Percentiles rank a stretch among this genome's conserved stretches.
phyloP scores from a whole-genome alignment of 2,113 vertebrate genomes.

The Ophthalmolycus amberensis region DNA sequence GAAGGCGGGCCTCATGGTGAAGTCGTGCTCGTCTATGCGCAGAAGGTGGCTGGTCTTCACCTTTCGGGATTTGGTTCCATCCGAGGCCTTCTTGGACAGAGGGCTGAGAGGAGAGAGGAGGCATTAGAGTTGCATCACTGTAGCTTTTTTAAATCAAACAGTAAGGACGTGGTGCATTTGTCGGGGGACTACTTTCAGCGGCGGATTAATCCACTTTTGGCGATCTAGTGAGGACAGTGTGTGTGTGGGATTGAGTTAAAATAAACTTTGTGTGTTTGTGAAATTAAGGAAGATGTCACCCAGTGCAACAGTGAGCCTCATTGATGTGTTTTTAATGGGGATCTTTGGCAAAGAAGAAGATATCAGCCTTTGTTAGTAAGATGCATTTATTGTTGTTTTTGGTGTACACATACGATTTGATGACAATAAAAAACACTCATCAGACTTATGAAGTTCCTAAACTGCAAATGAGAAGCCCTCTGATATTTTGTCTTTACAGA shows the following conservation, averaged over 20 bases:
- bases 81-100: conserved; percentile 86
- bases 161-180: background rate
- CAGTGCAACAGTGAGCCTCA: background rate
- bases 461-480: no score
- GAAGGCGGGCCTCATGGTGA: conserved; percentile 94
- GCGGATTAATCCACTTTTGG: background rate
- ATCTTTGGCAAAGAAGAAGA: background rate
- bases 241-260: background rate
- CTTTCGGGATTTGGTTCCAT: conserved; percentile 88
- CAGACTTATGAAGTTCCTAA: no score
- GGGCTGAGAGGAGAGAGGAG: conserved; percentile 76
- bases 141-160: background rate
- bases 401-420: no score
- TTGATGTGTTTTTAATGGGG: background rate
- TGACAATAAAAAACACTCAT: no score
- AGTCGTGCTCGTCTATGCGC: conserved; percentile 92
- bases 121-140: background rate
- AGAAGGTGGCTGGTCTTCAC: conserved; percentile 89
- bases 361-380: no score
- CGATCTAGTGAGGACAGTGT: background rate
- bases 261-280: background rate
- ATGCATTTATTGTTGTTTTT: no score
- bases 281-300: background rate
- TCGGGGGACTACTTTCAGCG: background rate
- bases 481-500: no score